These are phyloP conservation scores for Orientallactaga bullata DNA, from an alignment of 2,113 vertebrate species.

Conservation along the genomic window DNA sequence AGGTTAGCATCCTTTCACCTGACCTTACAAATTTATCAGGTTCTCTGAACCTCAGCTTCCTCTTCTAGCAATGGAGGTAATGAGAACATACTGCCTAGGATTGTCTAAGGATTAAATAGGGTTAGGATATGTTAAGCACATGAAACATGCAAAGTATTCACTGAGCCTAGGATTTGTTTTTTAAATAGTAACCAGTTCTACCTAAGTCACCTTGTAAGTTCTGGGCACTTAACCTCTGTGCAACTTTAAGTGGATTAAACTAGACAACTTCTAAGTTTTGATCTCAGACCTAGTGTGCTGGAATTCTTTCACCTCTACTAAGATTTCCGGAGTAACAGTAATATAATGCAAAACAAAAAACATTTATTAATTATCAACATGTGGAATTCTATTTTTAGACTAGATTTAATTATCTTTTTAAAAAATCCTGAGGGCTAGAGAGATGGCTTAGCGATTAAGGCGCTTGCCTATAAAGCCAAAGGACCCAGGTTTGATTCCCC, in stretches of 20 bases:
- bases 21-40: not conserved
- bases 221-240: not conserved
- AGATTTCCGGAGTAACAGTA: slow-evolving; percentile 22
- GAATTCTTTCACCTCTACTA: not conserved
- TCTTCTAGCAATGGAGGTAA: slow-evolving; percentile 7
- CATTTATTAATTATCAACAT: slow-evolving; percentile 36
- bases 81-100: not conserved
- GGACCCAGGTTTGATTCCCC: no score
- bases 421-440: not conserved
- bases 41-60: slow-evolving; percentile 20
- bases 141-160: not conserved
- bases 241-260: not conserved
- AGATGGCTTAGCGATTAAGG: no score
- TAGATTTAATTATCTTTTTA: slow-evolving; percentile 4
- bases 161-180: not conserved
- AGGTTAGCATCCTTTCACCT: not conserved
- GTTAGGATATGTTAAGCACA: not conserved
- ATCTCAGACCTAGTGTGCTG: not conserved
- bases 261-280: slow-evolving; percentile 19
- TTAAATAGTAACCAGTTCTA: not conserved
- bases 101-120: not conserved
- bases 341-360: slow-evolving; percentile 50
- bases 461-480: no score
- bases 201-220: not conserved
- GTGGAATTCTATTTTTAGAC: not conserved